Base-by-base conservation (phyloP, 2,797 vertebrate genomes). In the Periparus ater region DNA sequence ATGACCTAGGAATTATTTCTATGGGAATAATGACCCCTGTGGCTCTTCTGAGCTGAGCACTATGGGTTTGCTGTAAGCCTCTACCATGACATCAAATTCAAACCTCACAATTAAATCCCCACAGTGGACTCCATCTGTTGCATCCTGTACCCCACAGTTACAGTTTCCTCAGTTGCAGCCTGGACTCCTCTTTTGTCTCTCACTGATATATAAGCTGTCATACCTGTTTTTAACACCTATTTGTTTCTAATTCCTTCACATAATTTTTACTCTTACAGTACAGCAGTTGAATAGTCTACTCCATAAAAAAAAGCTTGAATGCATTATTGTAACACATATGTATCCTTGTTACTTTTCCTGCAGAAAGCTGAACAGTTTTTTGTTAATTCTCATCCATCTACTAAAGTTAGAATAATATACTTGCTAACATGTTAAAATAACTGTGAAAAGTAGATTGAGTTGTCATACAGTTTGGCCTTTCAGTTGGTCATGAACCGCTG, bases 401-500 rank as follows among this genome's bases (percentile, higher is more conserved):
- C 23, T 85, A 38, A 91, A 85, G 51, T 74, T 70, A 38, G 38
- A 62, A 71, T 9, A 45, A 34, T 60, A 38, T 63, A 32, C 34
- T 71, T 85, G 30, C 8, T 62, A 84, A 36, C 13, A 20, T 42
- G 17, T 50, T 63, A 74, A 85, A 91, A 67, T 71, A 60, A 18
- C 32, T 68, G 47, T 77, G 61, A 90, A 94, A 92, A 80, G 65
- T 18, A 74, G 38, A 85, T 71, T 91, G 45, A 90, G 22, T 66
- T 66, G 26, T 74, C 66, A 85, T 32, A 29, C 8, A 76, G 20
- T 85, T 82, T 82, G 60, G 14, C 27, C 44, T 62, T 85, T 78
- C 14, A 73, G 22, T 21, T 79, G 27, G 19, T 75, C 61, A 34
- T 55, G 53, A 96, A 30, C 47, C 34, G 57, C 6, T 63, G 36